phyloP scores from a whole-genome alignment of 2,888 invertebrate species.

The Hanleya hanleyi region DNA sequence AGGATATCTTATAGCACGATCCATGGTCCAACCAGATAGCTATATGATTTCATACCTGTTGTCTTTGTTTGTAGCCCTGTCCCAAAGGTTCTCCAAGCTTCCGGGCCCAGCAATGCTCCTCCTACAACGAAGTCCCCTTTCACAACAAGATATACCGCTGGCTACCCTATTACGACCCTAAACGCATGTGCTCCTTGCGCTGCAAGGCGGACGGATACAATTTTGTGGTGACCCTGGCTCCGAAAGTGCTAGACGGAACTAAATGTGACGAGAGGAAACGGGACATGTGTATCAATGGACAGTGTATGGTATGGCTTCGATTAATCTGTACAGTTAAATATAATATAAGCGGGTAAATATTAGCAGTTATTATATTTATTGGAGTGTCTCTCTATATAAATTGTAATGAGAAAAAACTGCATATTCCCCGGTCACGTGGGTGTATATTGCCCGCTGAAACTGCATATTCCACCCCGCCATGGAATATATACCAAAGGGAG shows the following conservation, averaged over 20 bases:
- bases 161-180: slow-evolving; percentile 88
- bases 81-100: slow-evolving; percentile 83
- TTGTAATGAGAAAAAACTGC: too few relatives aligned
- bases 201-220: slow-evolving; percentile 80
- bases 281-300: slow-evolving; percentile 95
- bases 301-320: slow-evolving; percentile 90
- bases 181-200: slow-evolving; percentile 88
- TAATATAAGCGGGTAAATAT: too few relatives aligned
- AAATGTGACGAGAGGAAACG: slow-evolving; percentile 87
- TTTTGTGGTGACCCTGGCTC: slow-evolving; percentile 82
- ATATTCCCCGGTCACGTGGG: too few relatives aligned
- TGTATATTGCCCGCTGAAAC: too few relatives aligned
- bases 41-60: too few relatives aligned
- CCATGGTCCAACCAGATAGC: too few relatives aligned
- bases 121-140: slow-evolving; percentile 88
- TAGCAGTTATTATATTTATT: too few relatives aligned
- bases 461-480: too few relatives aligned
- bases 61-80: slow-evolving; percentile 82
- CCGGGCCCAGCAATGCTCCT: slow-evolving; percentile 89
- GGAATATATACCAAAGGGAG: too few relatives aligned
- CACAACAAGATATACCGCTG: slow-evolving; percentile 83
- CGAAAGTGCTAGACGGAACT: slow-evolving; percentile 93
- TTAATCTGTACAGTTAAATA: too few relatives aligned
- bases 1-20: too few relatives aligned
- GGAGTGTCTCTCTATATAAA: too few relatives aligned